Conservation (phyloP, 2,888 invertebrate species). For the Cheilosia urbana region DNA sequence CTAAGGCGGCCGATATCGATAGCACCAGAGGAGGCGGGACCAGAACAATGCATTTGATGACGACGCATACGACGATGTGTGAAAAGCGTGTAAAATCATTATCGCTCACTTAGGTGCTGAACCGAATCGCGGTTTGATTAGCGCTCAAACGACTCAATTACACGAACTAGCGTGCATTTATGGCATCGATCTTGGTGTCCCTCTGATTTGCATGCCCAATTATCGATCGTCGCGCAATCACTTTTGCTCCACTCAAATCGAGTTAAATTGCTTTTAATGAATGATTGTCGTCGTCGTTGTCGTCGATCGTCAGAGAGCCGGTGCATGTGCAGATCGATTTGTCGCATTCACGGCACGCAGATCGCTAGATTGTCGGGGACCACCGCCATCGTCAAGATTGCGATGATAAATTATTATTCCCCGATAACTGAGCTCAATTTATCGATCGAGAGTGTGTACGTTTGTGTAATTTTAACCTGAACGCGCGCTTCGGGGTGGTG, state of each 20-base stretch:
- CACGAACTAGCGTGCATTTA: conserved; percentile 67
- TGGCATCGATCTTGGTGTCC: conserved; percentile 62
- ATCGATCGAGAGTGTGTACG: conserved; percentile 41
- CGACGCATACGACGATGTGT: conserved; percentile 53
- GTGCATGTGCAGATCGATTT: conserved; percentile 72
- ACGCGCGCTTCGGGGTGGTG: conserved; percentile 57
- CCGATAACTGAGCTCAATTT: conserved; percentile 64
- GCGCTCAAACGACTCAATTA: conserved; percentile 72
- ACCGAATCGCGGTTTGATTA: conserved; percentile 58
- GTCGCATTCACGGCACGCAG: conserved; percentile 73
- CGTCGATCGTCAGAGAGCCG: conserved; percentile 47
- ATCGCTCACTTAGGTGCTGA: conserved; percentile 63
- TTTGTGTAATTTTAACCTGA: conserved; percentile 52
- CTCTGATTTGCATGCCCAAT: conserved; percentile 73
- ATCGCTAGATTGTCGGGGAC: conserved; percentile 64
- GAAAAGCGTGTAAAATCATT: conserved; percentile 69
- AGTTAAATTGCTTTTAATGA: conserved; percentile 76
- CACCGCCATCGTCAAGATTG: conserved; percentile 68
- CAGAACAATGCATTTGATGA: too few relatives aligned
- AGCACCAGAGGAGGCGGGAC: conserved; percentile 20
- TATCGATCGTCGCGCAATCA: conserved; percentile 69
- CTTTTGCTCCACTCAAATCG: conserved; percentile 67
- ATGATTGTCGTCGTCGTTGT: conserved; percentile 58
- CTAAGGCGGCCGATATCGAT: not conserved
- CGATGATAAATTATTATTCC: conserved; percentile 73